Percentiles rank a stretch among this genome's conserved stretches.
These are phyloP conservation scores for Drosophila rellima DNA, from an alignment of 2,888 invertebrate species.

Conservation along the genomic window DNA sequence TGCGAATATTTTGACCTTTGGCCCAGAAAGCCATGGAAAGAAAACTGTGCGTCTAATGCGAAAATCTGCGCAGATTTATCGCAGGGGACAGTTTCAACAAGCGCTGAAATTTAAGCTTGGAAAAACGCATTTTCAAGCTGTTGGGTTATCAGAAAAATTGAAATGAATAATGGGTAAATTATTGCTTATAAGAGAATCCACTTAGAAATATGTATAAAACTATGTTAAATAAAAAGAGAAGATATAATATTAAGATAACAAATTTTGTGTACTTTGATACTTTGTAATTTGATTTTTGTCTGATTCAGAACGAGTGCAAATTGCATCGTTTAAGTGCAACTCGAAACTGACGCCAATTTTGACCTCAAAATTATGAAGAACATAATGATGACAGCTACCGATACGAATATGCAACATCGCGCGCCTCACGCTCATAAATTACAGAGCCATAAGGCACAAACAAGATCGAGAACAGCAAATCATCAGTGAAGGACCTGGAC, in stretches of 20 bases:
- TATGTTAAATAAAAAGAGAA: neutral
- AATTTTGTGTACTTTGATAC: slow-evolving; percentile 16
- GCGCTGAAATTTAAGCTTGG: slow-evolving; percentile 56
- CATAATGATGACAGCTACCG: slow-evolving; percentile 82
- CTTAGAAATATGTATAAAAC: neutral
- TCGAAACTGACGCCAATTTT: slow-evolving; percentile 54
- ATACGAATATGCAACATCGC: slow-evolving; percentile 72
- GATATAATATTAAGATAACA: neutral
- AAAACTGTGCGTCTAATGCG: slow-evolving; percentile 44
- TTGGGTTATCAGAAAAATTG: slow-evolving; percentile 24
- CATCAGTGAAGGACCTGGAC: slow-evolving; percentile 9
- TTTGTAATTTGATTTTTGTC: neutral
- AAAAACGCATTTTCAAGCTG: slow-evolving; percentile 17
- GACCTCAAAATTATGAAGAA: slow-evolving; percentile 47
- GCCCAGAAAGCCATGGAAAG: slow-evolving; percentile 56
- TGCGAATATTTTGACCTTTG: slow-evolving; percentile 71
- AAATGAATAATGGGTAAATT: slow-evolving; percentile 13
- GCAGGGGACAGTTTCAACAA: slow-evolving; percentile 55
- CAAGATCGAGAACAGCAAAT: slow-evolving; percentile 55
- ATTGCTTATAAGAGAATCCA: slow-evolving; percentile 1
- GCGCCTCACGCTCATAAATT: slow-evolving; percentile 64
- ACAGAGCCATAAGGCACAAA: slow-evolving; percentile 74
- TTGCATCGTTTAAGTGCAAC: slow-evolving; percentile 40
- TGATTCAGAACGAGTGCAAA: slow-evolving; percentile 15
- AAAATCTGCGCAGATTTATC: slow-evolving; percentile 74